Base-by-base conservation (phyloP, 2,113 vertebrate genomes). In the Pygoscelis adeliae region DNA sequence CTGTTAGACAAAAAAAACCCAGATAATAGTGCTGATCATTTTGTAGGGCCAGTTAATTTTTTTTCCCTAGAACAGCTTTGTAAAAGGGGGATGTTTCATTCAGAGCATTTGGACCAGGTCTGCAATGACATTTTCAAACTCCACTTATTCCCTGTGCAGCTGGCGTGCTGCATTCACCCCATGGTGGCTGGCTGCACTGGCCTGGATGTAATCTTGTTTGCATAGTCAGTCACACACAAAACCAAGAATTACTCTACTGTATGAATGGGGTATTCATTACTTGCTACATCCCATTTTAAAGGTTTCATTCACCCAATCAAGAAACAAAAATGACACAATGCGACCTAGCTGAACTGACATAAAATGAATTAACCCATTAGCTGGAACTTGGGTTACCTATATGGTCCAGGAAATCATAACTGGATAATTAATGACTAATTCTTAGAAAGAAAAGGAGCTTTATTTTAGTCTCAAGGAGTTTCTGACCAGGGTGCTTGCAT, bases 151-250 rank as follows among this genome's bases (percentile, higher is more conserved):
- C 71, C 65, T 36, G 66, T 76, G 73, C 86, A 93, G 83, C 78
- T 86, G 87, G 65, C 1, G 0, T 49, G 65, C 38, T 40, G 65
- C 82, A 50, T 87, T 96, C 87, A 79, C 6, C 58, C 66, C 4
- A 2, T 90, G 66, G 73, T 94, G 66, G 62, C 70, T 93, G 91
- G 26, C 70, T 93, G 81, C 90, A 66, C 82, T 95, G 93, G 87
- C 66, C 81, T 91, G 93, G 74, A 95, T 95, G 84, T 86, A 90
- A 77, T 90, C 83, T 89, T 27, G 56, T 76, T 97, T 87, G 56
- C 34, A 50, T 29, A 93, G 83, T 36, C 76, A 93, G 73, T 27
- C 87, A 87, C 73, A 94, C 40, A 91, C 49, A 80, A 88, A 93
- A 12, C 36, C 10, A 15, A 80, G 66, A 93, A 66, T 77, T 84